phyloP scores from a whole-genome alignment of 2,113 vertebrate genomes.

The Anarrhichthys ocellatus region DNA sequence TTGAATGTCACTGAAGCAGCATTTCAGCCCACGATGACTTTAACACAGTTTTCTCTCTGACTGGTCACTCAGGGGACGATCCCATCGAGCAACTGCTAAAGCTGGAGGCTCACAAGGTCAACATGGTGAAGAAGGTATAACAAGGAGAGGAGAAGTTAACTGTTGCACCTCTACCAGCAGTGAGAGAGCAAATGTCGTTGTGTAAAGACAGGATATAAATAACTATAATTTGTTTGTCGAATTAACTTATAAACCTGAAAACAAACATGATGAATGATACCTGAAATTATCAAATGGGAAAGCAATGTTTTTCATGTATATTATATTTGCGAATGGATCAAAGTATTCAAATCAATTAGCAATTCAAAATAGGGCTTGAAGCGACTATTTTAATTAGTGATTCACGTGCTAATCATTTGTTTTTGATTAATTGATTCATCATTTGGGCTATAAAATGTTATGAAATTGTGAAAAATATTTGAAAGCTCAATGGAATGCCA shows the following conservation, averaged over 20 bases:
- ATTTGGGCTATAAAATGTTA: neutral
- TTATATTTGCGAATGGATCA: neutral
- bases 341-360: neutral
- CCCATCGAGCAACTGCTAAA: conserved; percentile 90
- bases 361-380: neutral
- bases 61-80: conserved; percentile 77
- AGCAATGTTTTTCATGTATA: no score
- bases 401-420: no score
- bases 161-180: neutral
- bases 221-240: neutral
- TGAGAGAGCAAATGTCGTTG: neutral
- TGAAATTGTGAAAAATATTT: neutral
- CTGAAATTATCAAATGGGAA: neutral
- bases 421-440: neutral
- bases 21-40: conserved; percentile 23
- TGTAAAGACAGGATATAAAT: conserved; percentile 3
- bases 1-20: conserved; percentile 54
- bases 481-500: neutral
- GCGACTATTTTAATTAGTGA: neutral
- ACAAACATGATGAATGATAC: neutral
- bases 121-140: conserved; percentile 89
- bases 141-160: conserved; percentile 25
- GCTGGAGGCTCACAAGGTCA: conserved; percentile 87
- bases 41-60: conserved; percentile 41
- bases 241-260: neutral